These are phyloP conservation scores for Nycticebus coucang DNA, from an alignment of 2,113 vertebrate genomes.

Conservation along the genomic window DNA sequence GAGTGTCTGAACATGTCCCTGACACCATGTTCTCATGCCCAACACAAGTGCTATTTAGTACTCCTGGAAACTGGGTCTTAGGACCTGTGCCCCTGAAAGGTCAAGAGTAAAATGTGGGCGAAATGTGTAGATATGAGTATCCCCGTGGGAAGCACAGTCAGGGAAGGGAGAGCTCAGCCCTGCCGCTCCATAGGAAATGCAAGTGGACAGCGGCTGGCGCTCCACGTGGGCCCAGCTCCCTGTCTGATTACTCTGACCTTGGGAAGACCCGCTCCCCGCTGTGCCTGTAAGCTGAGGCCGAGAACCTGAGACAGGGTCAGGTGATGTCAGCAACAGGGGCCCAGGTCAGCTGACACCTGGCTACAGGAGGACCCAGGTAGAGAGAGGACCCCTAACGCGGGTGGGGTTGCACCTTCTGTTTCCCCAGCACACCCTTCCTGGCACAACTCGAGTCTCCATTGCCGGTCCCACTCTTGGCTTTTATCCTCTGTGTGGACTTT, in stretches of 20 bases:
- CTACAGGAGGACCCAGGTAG: background rate
- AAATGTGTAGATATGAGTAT: background rate
- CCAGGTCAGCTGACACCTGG: background rate
- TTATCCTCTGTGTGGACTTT: background rate
- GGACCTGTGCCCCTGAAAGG: slow-evolving; percentile 42
- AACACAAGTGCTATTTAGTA: background rate
- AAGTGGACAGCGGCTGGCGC: background rate
- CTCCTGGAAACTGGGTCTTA: background rate
- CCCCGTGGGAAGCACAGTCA: accelerated
- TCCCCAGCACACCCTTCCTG: accelerated
- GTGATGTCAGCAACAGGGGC: accelerated
- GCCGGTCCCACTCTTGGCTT: accelerated
- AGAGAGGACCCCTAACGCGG: accelerated
- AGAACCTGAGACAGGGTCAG: background rate
- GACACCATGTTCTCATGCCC: background rate
- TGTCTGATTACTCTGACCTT: background rate
- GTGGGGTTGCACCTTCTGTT: accelerated
- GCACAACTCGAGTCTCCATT: accelerated
- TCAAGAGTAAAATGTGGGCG: background rate
- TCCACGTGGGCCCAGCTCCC: accelerated
- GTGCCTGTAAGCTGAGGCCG: background rate
- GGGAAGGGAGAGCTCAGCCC: too few relatives aligned
- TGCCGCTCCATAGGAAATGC: background rate
- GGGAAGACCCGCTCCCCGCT: background rate
- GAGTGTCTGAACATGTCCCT: background rate